phyloP scores from a whole-genome alignment of 2,888 invertebrate species.

The Tipula unca region DNA sequence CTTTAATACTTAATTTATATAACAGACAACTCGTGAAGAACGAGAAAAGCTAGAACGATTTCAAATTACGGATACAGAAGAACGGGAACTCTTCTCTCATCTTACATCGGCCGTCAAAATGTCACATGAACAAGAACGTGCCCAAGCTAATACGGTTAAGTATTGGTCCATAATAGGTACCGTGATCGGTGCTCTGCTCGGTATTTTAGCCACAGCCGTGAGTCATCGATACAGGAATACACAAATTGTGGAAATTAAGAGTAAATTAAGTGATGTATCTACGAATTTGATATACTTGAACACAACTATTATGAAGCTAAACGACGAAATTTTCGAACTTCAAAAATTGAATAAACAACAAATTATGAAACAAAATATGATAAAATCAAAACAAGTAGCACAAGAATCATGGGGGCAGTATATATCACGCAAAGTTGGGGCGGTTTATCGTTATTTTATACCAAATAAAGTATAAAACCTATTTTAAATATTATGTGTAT shows the following conservation, averaged over 20 bases:
- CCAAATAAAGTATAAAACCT: neutral
- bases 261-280: neutral
- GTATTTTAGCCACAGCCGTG: neutral
- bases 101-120: slow-evolving; percentile 67
- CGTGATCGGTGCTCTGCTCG: slow-evolving; percentile 43
- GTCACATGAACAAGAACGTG: slow-evolving; percentile 73
- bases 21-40: slow-evolving; percentile 37
- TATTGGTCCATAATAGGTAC: slow-evolving; percentile 74
- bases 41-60: slow-evolving; percentile 53
- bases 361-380: neutral
- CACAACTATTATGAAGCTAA: neutral
- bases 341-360: neutral
- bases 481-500: neutral
- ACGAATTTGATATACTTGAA: neutral
- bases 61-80: slow-evolving; percentile 57
- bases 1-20: neutral
- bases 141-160: slow-evolving; percentile 73
- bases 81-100: slow-evolving; percentile 62
- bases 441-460: neutral
- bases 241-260: neutral
- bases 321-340: neutral
- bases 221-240: neutral
- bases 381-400: neutral
- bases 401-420: neutral
- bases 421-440: neutral